Evolutionary conservation across 2,113 vertebrate species (phyloP), one percentile per base, ranked within the genome.

Genomic region (Tachysurus fulvidraco): DNA sequence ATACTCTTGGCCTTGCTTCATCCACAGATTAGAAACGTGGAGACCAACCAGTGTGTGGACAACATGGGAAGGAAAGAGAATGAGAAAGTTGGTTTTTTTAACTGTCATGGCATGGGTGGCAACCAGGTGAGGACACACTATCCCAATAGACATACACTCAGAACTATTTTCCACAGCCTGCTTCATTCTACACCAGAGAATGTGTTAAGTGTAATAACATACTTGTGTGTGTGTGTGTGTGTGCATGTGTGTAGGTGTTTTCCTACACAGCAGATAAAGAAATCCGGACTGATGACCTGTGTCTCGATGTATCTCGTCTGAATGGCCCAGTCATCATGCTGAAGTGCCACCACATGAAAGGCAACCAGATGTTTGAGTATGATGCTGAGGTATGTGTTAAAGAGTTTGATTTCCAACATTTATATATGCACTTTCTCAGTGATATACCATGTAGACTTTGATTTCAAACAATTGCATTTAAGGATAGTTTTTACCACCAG

Each of bases 61-160:
- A 99, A 99, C 95, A 99, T 99, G 98, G 98, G 98, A 62, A 95
- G 98, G 71, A 99, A 99, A 86, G 98, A 99, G 88, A 99, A 99
- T 0, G 98, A 99, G 88, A 99, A 99, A 94, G 98, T 99, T 17
- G 98, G 98, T 73, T 99, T 99, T 82, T 99, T 99, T 95, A 99
- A 99, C 95, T 99, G 98, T 87, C 98, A 99, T 0, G 97, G 98
- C 84, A 99, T 99, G 98, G 98, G 98, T 79, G 98, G 98, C 84
- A 99, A 99, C 91, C 98, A 99, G 97, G 98, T 99, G 94, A 95
- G 89, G 59, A 41, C 7, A 41, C 50, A 41, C 16, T 19, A 14
- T 28, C 14, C 62, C 60, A 36, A 52, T 67, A 19, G 2, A 30
- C 44, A 16, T 4, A 16, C 77, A 28, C 17, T 44, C 55, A 81